A percentile compares a stretch with the other conserved stretches of the same genome.
phyloP scores from a whole-genome alignment of 2,113 vertebrate genomes.

The Lethenteron reissneri region DNA sequence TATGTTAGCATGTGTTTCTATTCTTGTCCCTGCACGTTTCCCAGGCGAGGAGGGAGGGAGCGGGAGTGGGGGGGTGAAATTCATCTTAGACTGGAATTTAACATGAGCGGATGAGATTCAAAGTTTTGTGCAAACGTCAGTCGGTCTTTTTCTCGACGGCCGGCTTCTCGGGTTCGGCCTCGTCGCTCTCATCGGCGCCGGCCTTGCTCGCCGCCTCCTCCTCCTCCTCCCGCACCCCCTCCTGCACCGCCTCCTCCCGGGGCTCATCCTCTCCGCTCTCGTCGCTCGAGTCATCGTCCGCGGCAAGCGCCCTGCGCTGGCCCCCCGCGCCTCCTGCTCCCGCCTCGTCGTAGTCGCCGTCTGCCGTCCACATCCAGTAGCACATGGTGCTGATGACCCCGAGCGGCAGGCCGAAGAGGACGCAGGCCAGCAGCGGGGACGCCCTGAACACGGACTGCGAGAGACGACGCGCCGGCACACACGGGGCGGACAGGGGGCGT shows the following conservation, averaged over 20 bases:
- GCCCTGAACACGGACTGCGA: slow-evolving; percentile 78
- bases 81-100: too few species aligned
- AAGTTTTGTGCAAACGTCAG: slow-evolving; percentile 17
- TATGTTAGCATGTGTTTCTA: too few species aligned
- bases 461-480: slow-evolving; percentile 12
- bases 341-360: slow-evolving; percentile 41
- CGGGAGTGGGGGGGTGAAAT: too few species aligned
- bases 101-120: too few species aligned
- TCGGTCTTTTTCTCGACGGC: slow-evolving; percentile 29
- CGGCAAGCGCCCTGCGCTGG: slow-evolving; percentile 25
- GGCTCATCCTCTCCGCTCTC: slow-evolving; percentile 10
- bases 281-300: slow-evolving; percentile 14
- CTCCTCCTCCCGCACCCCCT: slow-evolving; percentile 20
- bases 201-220: slow-evolving; percentile 17
- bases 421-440: slow-evolving; percentile 80
- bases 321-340: slow-evolving; percentile 25
- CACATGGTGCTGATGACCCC: slow-evolving; percentile 98
- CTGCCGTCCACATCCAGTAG: slow-evolving; percentile 84
- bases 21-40: too few species aligned
- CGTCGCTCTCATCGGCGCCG: not conserved
- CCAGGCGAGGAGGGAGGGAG: too few species aligned
- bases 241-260: slow-evolving; percentile 24
- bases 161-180: slow-evolving; percentile 11
- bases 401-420: slow-evolving; percentile 83
- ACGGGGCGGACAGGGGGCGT: not conserved